Evolutionary conservation across 1,140 invertebrate genomes (phyloP).

Genomic region (Drosophila bocqueti): DNA sequence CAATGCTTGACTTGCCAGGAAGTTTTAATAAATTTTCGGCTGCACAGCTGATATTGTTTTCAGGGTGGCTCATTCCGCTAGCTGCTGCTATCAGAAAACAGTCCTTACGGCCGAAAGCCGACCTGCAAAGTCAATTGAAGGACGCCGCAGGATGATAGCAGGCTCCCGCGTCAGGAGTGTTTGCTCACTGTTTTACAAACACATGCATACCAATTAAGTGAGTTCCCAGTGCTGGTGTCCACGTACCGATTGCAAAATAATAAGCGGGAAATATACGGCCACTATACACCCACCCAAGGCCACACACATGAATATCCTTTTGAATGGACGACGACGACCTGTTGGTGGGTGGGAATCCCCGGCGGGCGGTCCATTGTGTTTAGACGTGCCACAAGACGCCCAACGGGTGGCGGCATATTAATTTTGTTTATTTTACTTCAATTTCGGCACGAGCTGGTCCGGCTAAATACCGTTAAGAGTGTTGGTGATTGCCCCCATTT

Average conservation of each 20-base stretch:
- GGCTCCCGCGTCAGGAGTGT: conserved; percentile 4
- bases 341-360: neutral
- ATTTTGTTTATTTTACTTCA: conserved; percentile 52
- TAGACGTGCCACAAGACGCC: conserved; percentile 14
- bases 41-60: conserved; percentile 1
- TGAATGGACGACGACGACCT: neutral
- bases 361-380: conserved; percentile 41
- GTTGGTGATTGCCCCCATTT: conserved; percentile 65
- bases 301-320: neutral
- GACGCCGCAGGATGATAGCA: conserved; percentile 13
- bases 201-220: conserved; percentile 42
- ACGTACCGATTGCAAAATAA: conserved; percentile 32
- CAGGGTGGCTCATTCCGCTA: neutral
- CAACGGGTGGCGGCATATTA: conserved; percentile 50
- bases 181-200: conserved; percentile 29
- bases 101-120: conserved; percentile 5
- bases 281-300: neutral
- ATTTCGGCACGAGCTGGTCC: conserved; percentile 13
- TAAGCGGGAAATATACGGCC: conserved; percentile 19
- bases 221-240: conserved; percentile 19
- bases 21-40: conserved; percentile 10
- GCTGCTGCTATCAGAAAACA: conserved; percentile 20
- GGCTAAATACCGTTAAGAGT: conserved; percentile 43
- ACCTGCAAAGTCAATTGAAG: conserved; percentile 59
- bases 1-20: neutral